phyloP scores from a whole-genome alignment of 2,888 invertebrate species.

The Frankliniella intonsa region DNA sequence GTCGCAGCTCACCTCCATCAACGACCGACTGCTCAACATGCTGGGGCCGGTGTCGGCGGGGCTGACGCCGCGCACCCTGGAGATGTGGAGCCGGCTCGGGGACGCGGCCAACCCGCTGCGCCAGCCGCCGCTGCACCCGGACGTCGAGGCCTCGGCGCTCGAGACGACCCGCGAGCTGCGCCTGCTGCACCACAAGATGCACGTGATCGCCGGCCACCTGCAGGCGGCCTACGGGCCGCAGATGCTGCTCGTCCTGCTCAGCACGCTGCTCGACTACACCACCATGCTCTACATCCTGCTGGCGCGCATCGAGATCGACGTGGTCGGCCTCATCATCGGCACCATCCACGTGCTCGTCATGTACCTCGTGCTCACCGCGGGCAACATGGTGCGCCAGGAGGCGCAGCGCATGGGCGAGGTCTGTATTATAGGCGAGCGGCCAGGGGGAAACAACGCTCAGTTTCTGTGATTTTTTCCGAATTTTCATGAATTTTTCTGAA shows the following conservation, averaged over 20 bases:
- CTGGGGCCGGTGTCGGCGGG: not conserved
- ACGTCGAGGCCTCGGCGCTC: not conserved
- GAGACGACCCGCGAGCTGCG: slow-evolving; percentile 18
- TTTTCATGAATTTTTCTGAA: too few species aligned
- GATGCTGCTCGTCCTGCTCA: slow-evolving; percentile 14
- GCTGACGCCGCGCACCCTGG: slow-evolving; percentile 14
- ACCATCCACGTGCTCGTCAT: slow-evolving; percentile 10
- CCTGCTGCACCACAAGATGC: slow-evolving; percentile 25
- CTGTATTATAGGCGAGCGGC: too few species aligned
- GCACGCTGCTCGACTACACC: slow-evolving; percentile 14
- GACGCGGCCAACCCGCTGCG: slow-evolving; percentile 21
- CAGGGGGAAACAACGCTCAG: too few species aligned
- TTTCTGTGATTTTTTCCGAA: too few species aligned
- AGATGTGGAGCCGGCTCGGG: slow-evolving; percentile 12
- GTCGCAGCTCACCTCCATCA: not conserved
- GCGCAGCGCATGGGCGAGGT: slow-evolving; percentile 20
- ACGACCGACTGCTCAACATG: slow-evolving; percentile 7
- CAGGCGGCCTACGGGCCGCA: slow-evolving; percentile 2
- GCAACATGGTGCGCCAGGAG: slow-evolving; percentile 22
- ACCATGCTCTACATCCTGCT: slow-evolving; percentile 20
- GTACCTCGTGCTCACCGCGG: slow-evolving; percentile 8
- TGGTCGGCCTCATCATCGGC: not conserved
- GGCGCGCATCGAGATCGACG: not conserved
- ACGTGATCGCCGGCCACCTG: slow-evolving; percentile 9
- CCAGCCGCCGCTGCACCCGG: slow-evolving; percentile 1